Evolutionary conservation across 1,140 invertebrate genomes (phyloP).

Genomic region (Temnothorax nylanderi): DNA sequence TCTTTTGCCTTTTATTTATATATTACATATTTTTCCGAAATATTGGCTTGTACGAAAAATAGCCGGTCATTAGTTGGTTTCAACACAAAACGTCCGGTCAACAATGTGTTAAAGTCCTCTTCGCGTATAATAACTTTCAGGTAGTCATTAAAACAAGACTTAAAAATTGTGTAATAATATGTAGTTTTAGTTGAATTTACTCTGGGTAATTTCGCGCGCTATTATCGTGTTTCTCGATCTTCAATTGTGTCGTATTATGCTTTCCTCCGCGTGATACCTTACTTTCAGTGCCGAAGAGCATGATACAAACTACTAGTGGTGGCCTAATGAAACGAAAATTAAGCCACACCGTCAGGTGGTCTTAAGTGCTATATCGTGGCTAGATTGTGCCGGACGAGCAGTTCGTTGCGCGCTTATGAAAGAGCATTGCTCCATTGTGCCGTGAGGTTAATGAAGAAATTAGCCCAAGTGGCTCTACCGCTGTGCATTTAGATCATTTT

Average conservation of each 20-base stretch:
- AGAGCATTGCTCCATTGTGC: constrained; percentile 49
- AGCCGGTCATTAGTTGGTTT: not conserved
- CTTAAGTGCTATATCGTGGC: constrained; percentile 69
- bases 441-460: constrained; percentile 76
- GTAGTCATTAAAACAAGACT: not conserved
- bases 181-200: not conserved
- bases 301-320: constrained; percentile 62
- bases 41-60: not conserved
- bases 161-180: not conserved
- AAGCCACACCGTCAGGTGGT: constrained; percentile 74
- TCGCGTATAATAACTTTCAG: not conserved
- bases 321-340: constrained; percentile 76
- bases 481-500: constrained; percentile 63
- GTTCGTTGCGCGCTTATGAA: constrained; percentile 63
- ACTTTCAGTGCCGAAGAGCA: constrained; percentile 30
- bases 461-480: constrained; percentile 56
- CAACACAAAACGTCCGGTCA: not conserved
- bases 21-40: not conserved
- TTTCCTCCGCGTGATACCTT: not conserved
- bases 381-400: constrained; percentile 54
- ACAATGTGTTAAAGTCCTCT: not conserved
- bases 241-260: constrained; percentile 4
- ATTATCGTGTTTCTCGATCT: not conserved
- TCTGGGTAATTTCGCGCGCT: not conserved
- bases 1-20: not conserved